A percentile compares a stretch with the other conserved stretches of the same genome.
These are phyloP conservation scores for Drosophila ohnishii DNA, from an alignment of 1,140 invertebrate species.

Conservation along the genomic window DNA sequence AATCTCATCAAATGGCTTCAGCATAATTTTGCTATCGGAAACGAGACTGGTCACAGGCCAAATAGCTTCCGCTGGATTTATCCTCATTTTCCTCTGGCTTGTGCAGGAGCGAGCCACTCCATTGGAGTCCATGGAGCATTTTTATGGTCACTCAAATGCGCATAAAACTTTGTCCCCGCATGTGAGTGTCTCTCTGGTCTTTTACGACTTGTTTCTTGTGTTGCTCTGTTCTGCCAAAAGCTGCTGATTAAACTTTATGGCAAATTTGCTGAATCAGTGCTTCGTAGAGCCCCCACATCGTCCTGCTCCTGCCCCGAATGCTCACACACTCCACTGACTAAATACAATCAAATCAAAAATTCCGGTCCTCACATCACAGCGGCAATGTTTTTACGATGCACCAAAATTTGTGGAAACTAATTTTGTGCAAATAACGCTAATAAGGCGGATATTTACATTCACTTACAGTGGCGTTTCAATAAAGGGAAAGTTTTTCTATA, in stretches of 20 bases:
- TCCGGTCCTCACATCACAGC: slow-evolving; percentile 32
- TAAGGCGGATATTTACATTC: slow-evolving; percentile 30
- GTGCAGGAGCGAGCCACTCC: slow-evolving; percentile 21
- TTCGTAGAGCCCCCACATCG: slow-evolving; percentile 9
- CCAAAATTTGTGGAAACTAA: slow-evolving; percentile 49
- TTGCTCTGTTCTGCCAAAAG: slow-evolving; percentile 45
- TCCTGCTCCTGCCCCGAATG: neutral
- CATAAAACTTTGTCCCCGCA: slow-evolving; percentile 65
- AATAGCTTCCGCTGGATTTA: slow-evolving; percentile 12
- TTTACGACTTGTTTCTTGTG: slow-evolving; percentile 37
- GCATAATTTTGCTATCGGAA: slow-evolving; percentile 68
- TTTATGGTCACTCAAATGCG: slow-evolving; percentile 79
- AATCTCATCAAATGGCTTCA: slow-evolving; percentile 67
- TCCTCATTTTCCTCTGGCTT: slow-evolving; percentile 5
- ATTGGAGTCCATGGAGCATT: slow-evolving; percentile 47
- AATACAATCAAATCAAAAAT: slow-evolving; percentile 67
- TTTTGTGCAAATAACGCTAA: slow-evolving; percentile 61
- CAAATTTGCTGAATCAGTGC: slow-evolving; percentile 79
- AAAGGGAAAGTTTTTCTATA: neutral
- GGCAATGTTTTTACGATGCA: slow-evolving; percentile 57
- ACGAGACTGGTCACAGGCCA: slow-evolving; percentile 4
- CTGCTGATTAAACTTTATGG: slow-evolving; percentile 82
- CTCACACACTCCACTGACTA: slow-evolving; percentile 36
- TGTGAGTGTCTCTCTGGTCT: slow-evolving; percentile 39
- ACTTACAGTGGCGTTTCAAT: neutral